Conservation (phyloP, 2,888 invertebrate genomes). For the Amphimallon solstitiale region DNA sequence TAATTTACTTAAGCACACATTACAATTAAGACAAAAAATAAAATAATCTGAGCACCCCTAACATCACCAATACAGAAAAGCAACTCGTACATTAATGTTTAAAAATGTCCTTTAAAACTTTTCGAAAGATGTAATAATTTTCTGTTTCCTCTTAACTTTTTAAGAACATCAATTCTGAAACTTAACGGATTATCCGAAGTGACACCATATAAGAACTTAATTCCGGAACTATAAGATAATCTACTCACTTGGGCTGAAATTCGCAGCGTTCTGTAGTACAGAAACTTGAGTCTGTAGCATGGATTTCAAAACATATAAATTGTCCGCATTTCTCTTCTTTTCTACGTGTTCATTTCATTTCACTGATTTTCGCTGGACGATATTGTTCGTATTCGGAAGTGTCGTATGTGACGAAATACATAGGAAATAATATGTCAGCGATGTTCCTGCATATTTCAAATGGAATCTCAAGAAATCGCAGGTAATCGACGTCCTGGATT, state of each 20-base stretch:
- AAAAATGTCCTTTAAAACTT: neutral
- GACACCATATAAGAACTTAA: slow-evolving; percentile 10
- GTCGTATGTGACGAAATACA: neutral
- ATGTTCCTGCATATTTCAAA: neutral
- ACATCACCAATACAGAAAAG: no score
- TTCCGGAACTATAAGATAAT: slow-evolving; percentile 19
- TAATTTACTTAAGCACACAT: no score
- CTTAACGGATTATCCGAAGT: slow-evolving; percentile 8
- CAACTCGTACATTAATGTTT: neutral
- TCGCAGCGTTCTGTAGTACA: slow-evolving; percentile 7
- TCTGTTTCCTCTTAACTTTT: neutral
- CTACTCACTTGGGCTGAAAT: neutral
- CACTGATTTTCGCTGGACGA: neutral
- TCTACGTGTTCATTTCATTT: neutral
- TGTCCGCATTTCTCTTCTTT: slow-evolving; percentile 4
- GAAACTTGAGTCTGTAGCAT: slow-evolving; percentile 8
- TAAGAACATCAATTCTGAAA: slow-evolving; percentile 10
- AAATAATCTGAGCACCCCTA: no score
- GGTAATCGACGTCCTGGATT: neutral
- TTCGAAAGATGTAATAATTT: neutral
- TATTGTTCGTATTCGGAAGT: slow-evolving; percentile 4
- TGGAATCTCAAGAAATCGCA: neutral
- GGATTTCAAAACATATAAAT: slow-evolving; percentile 6
- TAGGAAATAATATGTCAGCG: neutral
- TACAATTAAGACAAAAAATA: no score